These are phyloP conservation scores for Helarctos malayanus DNA, from an alignment of 2,797 vertebrate species.

Conservation along the genomic window DNA sequence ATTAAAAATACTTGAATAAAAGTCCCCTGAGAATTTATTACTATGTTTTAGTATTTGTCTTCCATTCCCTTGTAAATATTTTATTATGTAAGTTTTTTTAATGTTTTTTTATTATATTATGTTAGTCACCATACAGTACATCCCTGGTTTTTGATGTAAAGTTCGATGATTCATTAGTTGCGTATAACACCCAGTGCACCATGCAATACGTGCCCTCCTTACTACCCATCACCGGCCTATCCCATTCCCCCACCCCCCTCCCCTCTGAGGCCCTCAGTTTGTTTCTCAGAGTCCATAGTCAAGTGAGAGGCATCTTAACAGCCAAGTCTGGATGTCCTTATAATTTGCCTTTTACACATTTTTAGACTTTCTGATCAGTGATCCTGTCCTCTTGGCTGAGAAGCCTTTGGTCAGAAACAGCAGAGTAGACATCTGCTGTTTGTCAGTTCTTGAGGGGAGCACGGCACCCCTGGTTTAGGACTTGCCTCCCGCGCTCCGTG, in stretches of 20 bases:
- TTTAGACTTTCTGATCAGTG: background rate
- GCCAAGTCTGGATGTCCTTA: background rate
- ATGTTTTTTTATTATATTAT: too few species aligned
- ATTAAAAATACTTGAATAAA: constrained; percentile 10
- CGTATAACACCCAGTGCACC: too few species aligned
- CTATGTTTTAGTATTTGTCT: background rate
- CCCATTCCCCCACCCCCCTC: too few species aligned
- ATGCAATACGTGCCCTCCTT: too few species aligned
- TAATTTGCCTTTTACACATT: background rate
- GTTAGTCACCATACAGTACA: too few species aligned
- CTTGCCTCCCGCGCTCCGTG: background rate
- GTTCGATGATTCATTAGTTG: too few species aligned
- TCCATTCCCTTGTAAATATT: background rate
- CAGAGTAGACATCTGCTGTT: background rate
- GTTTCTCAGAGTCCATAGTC: too few species aligned
- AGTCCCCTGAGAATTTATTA: background rate
- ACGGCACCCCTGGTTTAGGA: background rate
- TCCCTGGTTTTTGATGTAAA: too few species aligned
- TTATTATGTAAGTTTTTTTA: background rate
- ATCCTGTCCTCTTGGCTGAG: background rate
- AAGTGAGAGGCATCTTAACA: too few species aligned
- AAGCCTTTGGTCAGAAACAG: background rate
- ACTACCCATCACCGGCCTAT: too few species aligned
- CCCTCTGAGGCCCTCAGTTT: too few species aligned
- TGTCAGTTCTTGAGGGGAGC: background rate